Conservation (phyloP, 2,113 vertebrate genomes). For the Gymnocephalus cernua region DNA sequence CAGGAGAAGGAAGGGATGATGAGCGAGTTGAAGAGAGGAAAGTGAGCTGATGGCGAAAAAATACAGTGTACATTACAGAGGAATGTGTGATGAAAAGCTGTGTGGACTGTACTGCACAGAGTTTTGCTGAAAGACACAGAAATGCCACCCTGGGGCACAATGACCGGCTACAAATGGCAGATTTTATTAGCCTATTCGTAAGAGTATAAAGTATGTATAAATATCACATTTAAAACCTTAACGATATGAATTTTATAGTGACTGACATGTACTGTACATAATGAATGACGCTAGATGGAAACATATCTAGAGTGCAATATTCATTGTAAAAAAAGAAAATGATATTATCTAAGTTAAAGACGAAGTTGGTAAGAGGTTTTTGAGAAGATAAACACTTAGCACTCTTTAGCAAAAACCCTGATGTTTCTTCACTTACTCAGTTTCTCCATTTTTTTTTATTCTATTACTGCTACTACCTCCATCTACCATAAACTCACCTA, state of each 20-base stretch:
- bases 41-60: constrained; percentile 27
- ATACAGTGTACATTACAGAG: constrained; percentile 23
- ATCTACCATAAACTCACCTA: not conserved
- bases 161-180: not conserved
- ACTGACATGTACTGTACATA: not conserved
- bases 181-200: not conserved
- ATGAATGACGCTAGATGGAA: not conserved
- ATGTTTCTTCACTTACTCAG: not conserved
- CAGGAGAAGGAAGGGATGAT: constrained; percentile 43
- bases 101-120: not conserved
- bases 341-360: not conserved
- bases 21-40: constrained; percentile 33
- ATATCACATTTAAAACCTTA: not conserved
- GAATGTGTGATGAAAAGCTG: constrained; percentile 27
- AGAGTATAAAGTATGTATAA: not conserved
- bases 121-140: constrained; percentile 17
- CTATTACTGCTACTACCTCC: not conserved
- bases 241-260: not conserved
- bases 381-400: not conserved
- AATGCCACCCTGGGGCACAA: constrained; percentile 17
- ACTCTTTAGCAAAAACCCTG: not conserved
- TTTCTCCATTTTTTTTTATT: not conserved
- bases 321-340: not conserved
- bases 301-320: not conserved
- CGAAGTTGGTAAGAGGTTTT: not conserved